A percentile compares a stretch with the other conserved stretches of the same genome.
Conservation (phyloP, 2,797 vertebrate species). For the Acrossocheilus fasciatus region DNA sequence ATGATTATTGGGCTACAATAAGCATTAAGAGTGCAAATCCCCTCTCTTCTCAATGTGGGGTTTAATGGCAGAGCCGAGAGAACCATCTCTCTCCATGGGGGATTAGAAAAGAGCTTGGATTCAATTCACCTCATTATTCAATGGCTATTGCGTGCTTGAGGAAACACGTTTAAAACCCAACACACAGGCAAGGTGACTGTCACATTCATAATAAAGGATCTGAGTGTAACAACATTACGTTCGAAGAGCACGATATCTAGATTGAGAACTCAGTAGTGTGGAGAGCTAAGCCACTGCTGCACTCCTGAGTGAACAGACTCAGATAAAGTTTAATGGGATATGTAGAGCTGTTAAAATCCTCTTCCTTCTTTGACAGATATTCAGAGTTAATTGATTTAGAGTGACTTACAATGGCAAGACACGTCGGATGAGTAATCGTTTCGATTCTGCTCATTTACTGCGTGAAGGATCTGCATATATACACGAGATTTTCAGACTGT, state of each 20-base stretch:
- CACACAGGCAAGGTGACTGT: slow-evolving; percentile 59
- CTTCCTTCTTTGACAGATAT: slow-evolving; percentile 17
- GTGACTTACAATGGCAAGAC: not conserved
- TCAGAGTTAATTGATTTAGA: slow-evolving; percentile 29
- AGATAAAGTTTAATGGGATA: slow-evolving; percentile 26
- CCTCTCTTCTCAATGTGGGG: slow-evolving; percentile 62
- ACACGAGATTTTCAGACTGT: not conserved
- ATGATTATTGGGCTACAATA: slow-evolving; percentile 1
- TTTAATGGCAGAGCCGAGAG: slow-evolving; percentile 71
- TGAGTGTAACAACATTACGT: slow-evolving; percentile 54
- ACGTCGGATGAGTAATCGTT: not conserved
- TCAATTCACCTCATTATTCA: slow-evolving; percentile 71
- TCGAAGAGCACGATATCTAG: slow-evolving; percentile 44
- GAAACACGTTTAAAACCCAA: slow-evolving; percentile 61
- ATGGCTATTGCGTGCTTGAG: slow-evolving; percentile 63
- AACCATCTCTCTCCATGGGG: slow-evolving; percentile 73
- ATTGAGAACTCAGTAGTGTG: slow-evolving; percentile 7
- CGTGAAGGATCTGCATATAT: slow-evolving; percentile 20
- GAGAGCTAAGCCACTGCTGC: slow-evolving; percentile 19
- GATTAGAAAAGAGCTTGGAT: slow-evolving; percentile 71
- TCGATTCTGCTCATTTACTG: slow-evolving; percentile 18
- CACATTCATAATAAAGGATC: slow-evolving; percentile 57
- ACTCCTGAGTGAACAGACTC: slow-evolving; percentile 13
- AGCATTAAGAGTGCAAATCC: slow-evolving; percentile 64
- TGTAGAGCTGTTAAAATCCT: slow-evolving; percentile 12